These are phyloP conservation scores for Acarapis woodi DNA, from an alignment of 1,140 invertebrate genomes.

Conservation along the genomic window DNA sequence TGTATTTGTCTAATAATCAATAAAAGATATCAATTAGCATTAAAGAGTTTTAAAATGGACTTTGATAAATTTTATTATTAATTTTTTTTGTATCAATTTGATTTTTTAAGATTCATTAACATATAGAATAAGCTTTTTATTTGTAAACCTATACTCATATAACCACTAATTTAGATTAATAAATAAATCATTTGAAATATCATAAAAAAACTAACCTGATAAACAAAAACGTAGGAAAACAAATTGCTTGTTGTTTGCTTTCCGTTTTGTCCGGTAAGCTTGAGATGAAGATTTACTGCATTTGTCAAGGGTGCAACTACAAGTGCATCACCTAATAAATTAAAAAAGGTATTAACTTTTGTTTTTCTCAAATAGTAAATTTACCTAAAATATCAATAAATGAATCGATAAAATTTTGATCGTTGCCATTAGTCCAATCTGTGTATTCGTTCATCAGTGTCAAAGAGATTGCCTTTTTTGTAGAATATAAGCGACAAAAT, in stretches of 20 bases:
- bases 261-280: neutral
- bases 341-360: too few species aligned
- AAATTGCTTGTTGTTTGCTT: neutral
- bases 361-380: too few species aligned
- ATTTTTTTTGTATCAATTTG: too few species aligned
- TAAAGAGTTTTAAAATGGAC: too few species aligned
- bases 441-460: constrained; percentile 92
- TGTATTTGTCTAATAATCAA: too few species aligned
- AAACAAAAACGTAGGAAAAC: constrained; percentile 1
- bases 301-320: constrained; percentile 69
- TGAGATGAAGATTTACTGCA: constrained; percentile 62
- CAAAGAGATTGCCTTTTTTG: constrained; percentile 64
- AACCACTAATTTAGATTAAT: too few species aligned
- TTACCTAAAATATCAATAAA: constrained; percentile 72
- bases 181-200: too few species aligned
- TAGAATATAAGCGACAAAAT: neutral
- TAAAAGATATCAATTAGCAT: too few species aligned
- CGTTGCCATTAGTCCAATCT: constrained; percentile 73
- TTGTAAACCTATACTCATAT: too few species aligned
- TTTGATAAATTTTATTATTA: too few species aligned
- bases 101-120: too few species aligned
- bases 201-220: constrained; percentile 1
- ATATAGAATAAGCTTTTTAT: too few species aligned
- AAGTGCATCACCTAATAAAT: constrained; percentile 68
- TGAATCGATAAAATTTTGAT: constrained; percentile 72